These are phyloP conservation scores for Clarias platycephalus DNA, from an alignment of 2,797 vertebrate genomes.

Conservation along the genomic window DNA sequence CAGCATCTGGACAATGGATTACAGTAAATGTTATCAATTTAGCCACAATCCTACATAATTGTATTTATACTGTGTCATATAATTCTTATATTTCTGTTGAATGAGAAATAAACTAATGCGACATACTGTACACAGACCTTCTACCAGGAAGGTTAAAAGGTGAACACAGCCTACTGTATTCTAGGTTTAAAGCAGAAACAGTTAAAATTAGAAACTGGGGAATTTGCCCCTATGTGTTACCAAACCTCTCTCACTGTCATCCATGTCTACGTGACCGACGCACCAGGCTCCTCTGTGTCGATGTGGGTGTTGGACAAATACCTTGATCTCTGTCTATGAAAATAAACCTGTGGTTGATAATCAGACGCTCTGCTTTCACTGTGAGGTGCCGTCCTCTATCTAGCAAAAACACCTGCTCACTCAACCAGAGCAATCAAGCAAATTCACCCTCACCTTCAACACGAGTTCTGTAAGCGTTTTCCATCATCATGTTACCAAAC, in stretches of 20 bases:
- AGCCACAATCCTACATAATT: not conserved
- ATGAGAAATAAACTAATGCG: not conserved
- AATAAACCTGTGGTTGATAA: conserved; percentile 15
- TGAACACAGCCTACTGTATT: not conserved
- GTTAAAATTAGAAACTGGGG: conserved; percentile 1
- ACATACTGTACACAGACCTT: not conserved
- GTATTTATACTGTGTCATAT: not conserved
- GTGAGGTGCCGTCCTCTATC: not conserved
- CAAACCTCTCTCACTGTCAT: not conserved
- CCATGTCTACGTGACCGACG: conserved; percentile 38
- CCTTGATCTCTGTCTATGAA: conserved; percentile 34
- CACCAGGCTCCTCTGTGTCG: conserved; percentile 16
- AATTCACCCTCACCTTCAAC: not conserved
- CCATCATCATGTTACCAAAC: conserved; percentile 8
- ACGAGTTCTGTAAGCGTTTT: not conserved
- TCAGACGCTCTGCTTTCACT: not conserved
- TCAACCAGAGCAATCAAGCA: not conserved
- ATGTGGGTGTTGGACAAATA: conserved; percentile 42
- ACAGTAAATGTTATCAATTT: not conserved
- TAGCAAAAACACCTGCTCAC: not conserved
- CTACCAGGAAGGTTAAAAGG: not conserved
- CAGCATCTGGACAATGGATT: not conserved
- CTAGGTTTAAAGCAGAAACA: not conserved
- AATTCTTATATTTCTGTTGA: not conserved
- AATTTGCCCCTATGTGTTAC: conserved; percentile 13